Evolutionary conservation across 1,140 invertebrate genomes (phyloP).

Genomic region (Zaprionus ghesquierei): DNA sequence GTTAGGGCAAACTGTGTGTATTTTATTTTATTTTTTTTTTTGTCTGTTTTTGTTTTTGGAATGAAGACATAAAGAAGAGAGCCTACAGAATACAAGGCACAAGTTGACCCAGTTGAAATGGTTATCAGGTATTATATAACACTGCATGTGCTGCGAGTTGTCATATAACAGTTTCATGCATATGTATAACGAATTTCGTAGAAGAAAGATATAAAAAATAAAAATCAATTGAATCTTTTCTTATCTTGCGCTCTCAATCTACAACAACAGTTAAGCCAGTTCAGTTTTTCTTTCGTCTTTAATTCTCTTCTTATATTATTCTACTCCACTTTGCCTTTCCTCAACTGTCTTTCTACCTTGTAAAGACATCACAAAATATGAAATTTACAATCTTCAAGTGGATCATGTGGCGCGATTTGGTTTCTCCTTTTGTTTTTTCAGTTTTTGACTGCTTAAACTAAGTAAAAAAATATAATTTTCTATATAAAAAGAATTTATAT

Average conservation of each 20-base stretch:
- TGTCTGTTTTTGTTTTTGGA: constrained; percentile 8
- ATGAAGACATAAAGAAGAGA: constrained; percentile 66
- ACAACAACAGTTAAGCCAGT: background rate
- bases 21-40: background rate
- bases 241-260: background rate
- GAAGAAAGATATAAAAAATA: background rate
- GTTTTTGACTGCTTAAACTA: no score
- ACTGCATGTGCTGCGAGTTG: no score
- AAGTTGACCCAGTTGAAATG: background rate
- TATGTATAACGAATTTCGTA: background rate
- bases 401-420: no score
- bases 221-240: background rate
- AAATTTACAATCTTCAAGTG: no score
- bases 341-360: background rate
- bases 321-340: background rate
- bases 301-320: background rate
- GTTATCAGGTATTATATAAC: background rate
- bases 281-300: background rate
- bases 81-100: background rate
- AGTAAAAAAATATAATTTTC: no score
- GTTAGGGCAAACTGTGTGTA: no score
- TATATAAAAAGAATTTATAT: no score
- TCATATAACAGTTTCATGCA: background rate
- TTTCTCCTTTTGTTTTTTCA: no score
- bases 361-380: no score